Percentiles rank a stretch among this genome's conserved stretches.
Conservation (phyloP, 2,113 vertebrate species). For the Corydoras maculifer region DNA sequence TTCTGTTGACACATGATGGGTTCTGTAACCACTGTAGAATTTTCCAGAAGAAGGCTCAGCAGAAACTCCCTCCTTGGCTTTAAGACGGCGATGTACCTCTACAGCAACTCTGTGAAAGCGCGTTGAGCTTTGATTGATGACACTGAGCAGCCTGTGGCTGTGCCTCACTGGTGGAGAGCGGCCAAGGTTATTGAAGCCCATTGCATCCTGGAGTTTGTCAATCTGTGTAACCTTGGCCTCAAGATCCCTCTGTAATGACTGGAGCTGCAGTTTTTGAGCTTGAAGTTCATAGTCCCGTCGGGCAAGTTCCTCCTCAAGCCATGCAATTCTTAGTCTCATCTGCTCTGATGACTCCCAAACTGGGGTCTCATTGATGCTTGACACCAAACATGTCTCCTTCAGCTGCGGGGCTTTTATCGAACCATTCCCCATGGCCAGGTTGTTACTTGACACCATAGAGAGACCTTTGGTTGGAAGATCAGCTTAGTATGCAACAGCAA, state of each 20-base stretch:
- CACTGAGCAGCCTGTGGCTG: conserved; percentile 53
- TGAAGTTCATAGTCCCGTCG: conserved; percentile 52
- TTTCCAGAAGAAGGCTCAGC: conserved; percentile 69
- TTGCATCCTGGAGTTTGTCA: conserved; percentile 71
- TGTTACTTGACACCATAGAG: conserved; percentile 61
- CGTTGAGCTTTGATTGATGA: conserved; percentile 65
- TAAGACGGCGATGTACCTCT: conserved; percentile 66
- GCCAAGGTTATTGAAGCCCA: conserved; percentile 57
- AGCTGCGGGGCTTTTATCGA: conserved; percentile 63
- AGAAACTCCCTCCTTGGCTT: conserved; percentile 72
- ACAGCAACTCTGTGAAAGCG: conserved; percentile 65
- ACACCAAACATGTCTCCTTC: conserved; percentile 58
- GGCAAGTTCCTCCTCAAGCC: conserved; percentile 61
- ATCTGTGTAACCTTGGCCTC: conserved; percentile 64
- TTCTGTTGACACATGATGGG: conserved; percentile 40
- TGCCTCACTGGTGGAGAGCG: conserved; percentile 38
- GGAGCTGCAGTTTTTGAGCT: conserved; percentile 54
- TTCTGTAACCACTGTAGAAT: conserved; percentile 53
- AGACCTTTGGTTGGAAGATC: conserved; percentile 35
- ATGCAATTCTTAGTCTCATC: conserved; percentile 56
- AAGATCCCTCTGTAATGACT: conserved; percentile 60
- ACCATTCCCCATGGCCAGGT: conserved; percentile 70
- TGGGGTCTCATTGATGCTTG: conserved; percentile 44
- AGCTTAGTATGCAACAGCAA: conserved; percentile 8
- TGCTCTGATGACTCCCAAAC: conserved; percentile 50